Base-by-base conservation (phyloP, 2,888 invertebrate genomes). In the Hyalella azteca region DNA sequence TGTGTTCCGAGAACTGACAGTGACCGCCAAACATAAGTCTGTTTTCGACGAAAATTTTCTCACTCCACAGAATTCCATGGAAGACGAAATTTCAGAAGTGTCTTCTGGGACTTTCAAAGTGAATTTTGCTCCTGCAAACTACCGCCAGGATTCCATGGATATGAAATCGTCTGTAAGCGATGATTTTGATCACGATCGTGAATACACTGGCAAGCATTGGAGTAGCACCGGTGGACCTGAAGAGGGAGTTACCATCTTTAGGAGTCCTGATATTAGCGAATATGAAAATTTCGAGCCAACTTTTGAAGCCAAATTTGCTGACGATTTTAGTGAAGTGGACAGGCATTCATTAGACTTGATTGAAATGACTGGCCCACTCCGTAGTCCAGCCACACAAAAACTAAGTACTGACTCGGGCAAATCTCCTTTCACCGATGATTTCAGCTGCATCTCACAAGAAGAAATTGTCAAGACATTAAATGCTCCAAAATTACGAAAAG, bases 1-100 rank as follows among this genome's bases (percentile, higher is more conserved):
- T 0, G 95, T 93, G 0, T 95, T 96, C 86, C 90, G 95, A 83
- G 95, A 96, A 89, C 87, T 92, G 59, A 91, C 81, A 26, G 81
- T 81, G 15, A 73, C 79, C 7, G 79, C 66, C 9, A 82, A 82
- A 41, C 84, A 84, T 29, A 82, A 82, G 50, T 84, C 84, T 45
- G 84, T 84, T 7, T 84, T 84, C 78, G 84, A 84, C 66, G 84
- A 84, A 66, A 84, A 84, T 45, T 82, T 84, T 36, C 73, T 84
- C 15, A 84, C 84, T n/a, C 84, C 84, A 19, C 84, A 84, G 45
- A 84, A 84, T 41, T 84, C 84, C 2, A 82, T 84, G 84, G 84
- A 84, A n/a, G 84, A 84, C 39, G 84, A 84, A 66, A 79, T 78
- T 3, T 84, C 84, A 32, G 84, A 84, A 50, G 81, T 82, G 32